Evolutionary conservation across 2,888 invertebrate species (phyloP), one percentile per base, ranked within the genome.

Genomic region (Boloria euphrosyne): DNA sequence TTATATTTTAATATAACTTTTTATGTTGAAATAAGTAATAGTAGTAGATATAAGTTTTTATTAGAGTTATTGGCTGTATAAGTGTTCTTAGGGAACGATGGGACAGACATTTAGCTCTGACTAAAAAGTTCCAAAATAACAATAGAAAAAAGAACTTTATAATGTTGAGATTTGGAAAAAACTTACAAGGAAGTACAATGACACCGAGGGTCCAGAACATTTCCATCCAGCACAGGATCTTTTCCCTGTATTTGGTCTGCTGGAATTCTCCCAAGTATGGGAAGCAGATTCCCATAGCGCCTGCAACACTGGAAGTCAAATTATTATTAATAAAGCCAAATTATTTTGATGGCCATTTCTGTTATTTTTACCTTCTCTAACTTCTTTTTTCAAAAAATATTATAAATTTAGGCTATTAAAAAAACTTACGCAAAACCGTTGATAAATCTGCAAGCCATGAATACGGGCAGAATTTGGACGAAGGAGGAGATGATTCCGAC

Each of bases 241-340:
- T 96, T 83, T 96, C 96, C 80, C 96, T 93, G 86, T 95, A 95
- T 85, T 95, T 95, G 65, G 95, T 95, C 51, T 95, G 95, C 79
- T 96, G 96, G 86, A 96, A 96, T 88, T 96, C 96, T 71, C 96
- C 96, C 76, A 96, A 89, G 86, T 96, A 96, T 0, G 96, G 96
- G 87, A 96, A 96, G 76, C 95, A 95, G 77, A 96, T 95, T 76
- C 96, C 96, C 95, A 96, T 96, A 65, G 96, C 96, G 62, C 96
- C 96, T 59, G 96, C 96, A 74, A 96, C 94, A 53, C 96, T 96
- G 84, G 7, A 80, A n/a, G n/a, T n/a, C n/a, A n/a, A n/a, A n/a
- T n/a, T n/a, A n/a, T n/a, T n/a, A 22, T 22, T 22, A 22, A 22
- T 22, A 22, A 22, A 22, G 3, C 22, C 22, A 22, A 22, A 22